Conservation (phyloP, 2,797 vertebrate genomes). For the Schizopygopsis pylzovi region DNA sequence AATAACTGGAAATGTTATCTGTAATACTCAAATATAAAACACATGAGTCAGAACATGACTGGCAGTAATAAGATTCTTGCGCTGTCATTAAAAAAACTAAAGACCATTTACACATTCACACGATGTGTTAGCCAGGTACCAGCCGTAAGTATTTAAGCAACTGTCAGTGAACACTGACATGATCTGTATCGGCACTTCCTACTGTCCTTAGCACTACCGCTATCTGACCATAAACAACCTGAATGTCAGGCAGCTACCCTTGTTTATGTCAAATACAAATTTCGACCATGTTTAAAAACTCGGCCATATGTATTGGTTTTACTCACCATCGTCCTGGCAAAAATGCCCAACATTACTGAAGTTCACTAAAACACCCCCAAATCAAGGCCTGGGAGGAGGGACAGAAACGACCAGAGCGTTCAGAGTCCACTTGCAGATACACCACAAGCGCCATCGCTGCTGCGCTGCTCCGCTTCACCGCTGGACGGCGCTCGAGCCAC, state of each 20-base stretch:
- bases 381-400: conserved; percentile 16
- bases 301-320: background rate
- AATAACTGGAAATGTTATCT: background rate
- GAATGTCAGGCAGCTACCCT: background rate
- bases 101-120: background rate
- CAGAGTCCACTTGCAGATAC: conserved; percentile 20
- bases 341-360: conserved; percentile 79
- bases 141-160: background rate
- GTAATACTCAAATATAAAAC: background rate
- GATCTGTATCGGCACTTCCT: background rate
- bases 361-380: conserved; percentile 63
- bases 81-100: background rate
- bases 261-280: conserved; percentile 4
- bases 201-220: background rate
- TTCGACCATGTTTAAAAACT: background rate
- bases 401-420: background rate
- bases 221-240: conserved; percentile 8
- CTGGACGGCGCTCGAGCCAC: background rate
- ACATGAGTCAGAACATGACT: conserved; percentile 9
- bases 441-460: background rate
- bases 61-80: background rate
- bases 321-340: conserved; percentile 84
- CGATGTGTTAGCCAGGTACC: background rate
- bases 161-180: background rate
- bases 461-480: background rate